These are phyloP conservation scores for Chaunax sp. DNA, from an alignment of 2,797 vertebrate genomes.

Conservation along the genomic window DNA sequence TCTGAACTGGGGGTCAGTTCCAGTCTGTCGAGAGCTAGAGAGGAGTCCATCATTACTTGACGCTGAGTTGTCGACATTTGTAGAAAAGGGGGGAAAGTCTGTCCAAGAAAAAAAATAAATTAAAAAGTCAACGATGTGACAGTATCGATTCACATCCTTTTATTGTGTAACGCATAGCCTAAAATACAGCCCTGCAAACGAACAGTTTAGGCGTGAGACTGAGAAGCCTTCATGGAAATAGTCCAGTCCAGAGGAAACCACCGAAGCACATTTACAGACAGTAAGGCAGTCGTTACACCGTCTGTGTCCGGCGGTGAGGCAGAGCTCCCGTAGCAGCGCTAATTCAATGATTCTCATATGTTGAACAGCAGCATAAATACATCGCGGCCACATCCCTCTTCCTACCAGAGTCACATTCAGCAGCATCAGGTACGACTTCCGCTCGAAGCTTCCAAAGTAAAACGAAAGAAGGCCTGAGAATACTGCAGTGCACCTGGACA, in stretches of 20 bases:
- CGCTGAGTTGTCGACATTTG: conserved; percentile 73
- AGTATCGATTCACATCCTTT: conserved; percentile 67
- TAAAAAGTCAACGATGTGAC: conserved; percentile 16
- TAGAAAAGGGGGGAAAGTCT: conserved; percentile 9
- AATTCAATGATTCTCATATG: conserved; percentile 75
- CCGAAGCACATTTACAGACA: conserved; percentile 18
- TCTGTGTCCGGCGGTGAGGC: conserved; percentile 40
- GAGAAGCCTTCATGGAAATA: conserved; percentile 51
- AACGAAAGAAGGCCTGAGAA: accelerated
- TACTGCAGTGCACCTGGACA: accelerated
- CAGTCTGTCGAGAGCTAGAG: conserved; percentile 80
- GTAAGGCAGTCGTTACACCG: conserved; percentile 9
- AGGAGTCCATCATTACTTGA: conserved; percentile 80
- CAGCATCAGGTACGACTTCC: conserved; percentile 23
- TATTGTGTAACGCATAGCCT: conserved; percentile 48
- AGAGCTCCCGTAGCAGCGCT: conserved; percentile 39
- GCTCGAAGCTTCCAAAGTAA: conserved; percentile 54
- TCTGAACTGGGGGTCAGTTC: conserved; percentile 72
- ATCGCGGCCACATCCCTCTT: conserved; percentile 84
- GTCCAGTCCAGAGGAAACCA: conserved; percentile 26
- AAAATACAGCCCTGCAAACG: conserved; percentile 37
- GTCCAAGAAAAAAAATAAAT: conserved; percentile 17
- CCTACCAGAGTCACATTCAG: conserved; percentile 12
- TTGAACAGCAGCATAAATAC: conserved; percentile 75
- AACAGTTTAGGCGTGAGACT: conserved; percentile 46